phyloP scores from a whole-genome alignment of 64 coral and sea anemone genomes.

The Acropora yongei region DNA sequence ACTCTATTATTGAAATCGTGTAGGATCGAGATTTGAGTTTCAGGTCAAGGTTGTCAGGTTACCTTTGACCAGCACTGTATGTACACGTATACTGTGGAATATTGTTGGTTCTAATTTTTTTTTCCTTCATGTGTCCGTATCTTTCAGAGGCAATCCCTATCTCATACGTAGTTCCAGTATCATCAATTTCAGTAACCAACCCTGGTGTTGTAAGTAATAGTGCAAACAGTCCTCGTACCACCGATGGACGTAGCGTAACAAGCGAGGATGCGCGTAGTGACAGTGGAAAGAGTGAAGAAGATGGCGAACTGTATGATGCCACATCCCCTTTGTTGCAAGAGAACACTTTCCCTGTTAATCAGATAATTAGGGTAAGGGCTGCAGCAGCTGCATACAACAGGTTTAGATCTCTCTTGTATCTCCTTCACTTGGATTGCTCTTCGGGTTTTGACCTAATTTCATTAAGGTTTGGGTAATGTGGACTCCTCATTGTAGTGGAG shows the following conservation, averaged over 20 bases:
- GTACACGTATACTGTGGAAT: not conserved
- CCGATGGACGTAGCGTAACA: conserved; percentile 85
- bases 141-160: conserved; percentile 84
- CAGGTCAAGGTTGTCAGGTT: too few relatives aligned
- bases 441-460: too few relatives aligned
- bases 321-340: conserved; percentile 16
- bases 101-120: not conserved
- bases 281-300: conserved; percentile 89
- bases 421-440: too few relatives aligned
- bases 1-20: too few relatives aligned
- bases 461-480: too few relatives aligned
- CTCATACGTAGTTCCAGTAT: conserved; percentile 85
- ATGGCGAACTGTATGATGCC: conserved; percentile 89
- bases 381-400: not conserved
- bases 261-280: conserved; percentile 96
- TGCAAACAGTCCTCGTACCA: conserved; percentile 77
- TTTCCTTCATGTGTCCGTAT: not conserved
- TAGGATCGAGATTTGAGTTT: too few relatives aligned
- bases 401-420: not conserved
- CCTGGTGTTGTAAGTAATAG: conserved; percentile 66
- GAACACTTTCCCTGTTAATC: conserved; percentile 37
- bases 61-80: not conserved
- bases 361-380: conserved; percentile 72
- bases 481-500: too few relatives aligned
- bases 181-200: conserved; percentile 57